Percentiles rank a stretch among this genome's conserved stretches.
phyloP scores from a whole-genome alignment of 2,888 invertebrate genomes.

The Amorpha juglandis region DNA sequence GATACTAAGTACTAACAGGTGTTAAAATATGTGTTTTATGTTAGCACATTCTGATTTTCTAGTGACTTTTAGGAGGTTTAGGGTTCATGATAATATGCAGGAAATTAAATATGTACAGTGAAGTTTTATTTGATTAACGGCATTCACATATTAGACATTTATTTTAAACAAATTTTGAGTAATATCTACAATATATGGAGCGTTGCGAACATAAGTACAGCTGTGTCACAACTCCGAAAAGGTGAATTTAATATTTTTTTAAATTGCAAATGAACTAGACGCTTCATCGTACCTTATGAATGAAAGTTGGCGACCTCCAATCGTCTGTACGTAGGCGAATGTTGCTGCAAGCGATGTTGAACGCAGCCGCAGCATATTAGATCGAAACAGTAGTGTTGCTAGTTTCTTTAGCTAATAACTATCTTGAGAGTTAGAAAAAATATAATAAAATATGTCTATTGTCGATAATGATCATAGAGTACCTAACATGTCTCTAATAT shows the following conservation, averaged over 20 bases:
- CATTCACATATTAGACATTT: slow-evolving; percentile 9
- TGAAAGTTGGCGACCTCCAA: slow-evolving; percentile 83
- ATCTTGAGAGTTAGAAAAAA: background rate
- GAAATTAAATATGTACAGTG: slow-evolving; percentile 25
- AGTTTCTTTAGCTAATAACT: background rate
- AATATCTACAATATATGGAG: slow-evolving; percentile 21
- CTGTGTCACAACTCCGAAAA: background rate
- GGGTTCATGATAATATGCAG: slow-evolving; percentile 15
- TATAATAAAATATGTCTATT: too few relatives aligned
- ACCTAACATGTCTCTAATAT: too few relatives aligned
- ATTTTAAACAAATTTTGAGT: background rate
- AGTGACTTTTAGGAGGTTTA: slow-evolving; percentile 29
- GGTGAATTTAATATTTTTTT: slow-evolving; percentile 33
- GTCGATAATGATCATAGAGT: too few relatives aligned
- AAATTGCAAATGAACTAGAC: slow-evolving; percentile 42
- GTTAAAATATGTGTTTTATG: slow-evolving; percentile 32
- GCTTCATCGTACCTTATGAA: slow-evolving; percentile 61
- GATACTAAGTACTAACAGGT: slow-evolving; percentile 34
- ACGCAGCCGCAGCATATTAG: slow-evolving; percentile 19
- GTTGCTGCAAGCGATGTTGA: slow-evolving; percentile 62
- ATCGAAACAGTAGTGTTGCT: slow-evolving; percentile 10
- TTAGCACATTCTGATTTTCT: slow-evolving; percentile 40
- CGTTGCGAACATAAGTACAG: slow-evolving; percentile 39
- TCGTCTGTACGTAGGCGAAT: slow-evolving; percentile 68
- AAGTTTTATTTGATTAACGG: slow-evolving; percentile 16